Conservation (phyloP, 2,113 vertebrate genomes). For the Thalassarche chlororhynchos region DNA sequence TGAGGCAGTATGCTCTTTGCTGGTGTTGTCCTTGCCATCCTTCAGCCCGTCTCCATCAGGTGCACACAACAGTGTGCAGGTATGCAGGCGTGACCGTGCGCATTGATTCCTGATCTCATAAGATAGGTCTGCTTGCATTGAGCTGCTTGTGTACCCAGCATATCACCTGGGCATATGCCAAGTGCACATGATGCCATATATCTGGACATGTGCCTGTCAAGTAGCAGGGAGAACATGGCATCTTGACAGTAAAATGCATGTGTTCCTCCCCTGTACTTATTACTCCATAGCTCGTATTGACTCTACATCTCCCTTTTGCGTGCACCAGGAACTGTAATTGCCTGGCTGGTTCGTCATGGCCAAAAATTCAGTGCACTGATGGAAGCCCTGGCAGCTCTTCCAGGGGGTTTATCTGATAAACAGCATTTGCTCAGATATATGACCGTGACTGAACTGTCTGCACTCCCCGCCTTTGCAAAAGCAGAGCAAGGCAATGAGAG, state of each 20-base stretch:
- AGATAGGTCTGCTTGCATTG: background rate
- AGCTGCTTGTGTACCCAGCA: background rate
- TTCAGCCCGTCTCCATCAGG: background rate
- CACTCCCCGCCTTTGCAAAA: background rate
- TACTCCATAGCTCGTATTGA: background rate
- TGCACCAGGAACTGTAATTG: background rate
- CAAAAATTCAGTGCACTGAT: background rate
- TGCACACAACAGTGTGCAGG: fast-evolving
- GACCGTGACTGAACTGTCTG: background rate
- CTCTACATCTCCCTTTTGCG: background rate
- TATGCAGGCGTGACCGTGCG: fast-evolving
- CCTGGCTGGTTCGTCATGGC: fast-evolving
- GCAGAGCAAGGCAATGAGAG: background rate
- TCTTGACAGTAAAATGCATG: background rate
- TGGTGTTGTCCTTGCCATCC: background rate
- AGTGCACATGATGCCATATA: background rate
- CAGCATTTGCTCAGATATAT: background rate
- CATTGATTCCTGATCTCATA: background rate
- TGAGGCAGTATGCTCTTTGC: background rate
- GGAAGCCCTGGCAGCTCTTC: background rate
- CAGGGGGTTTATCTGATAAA: background rate
- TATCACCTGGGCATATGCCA: fast-evolving
- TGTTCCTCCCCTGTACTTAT: background rate
- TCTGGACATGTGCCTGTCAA: background rate
- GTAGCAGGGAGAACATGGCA: background rate